These are phyloP conservation scores for Ptychadena robeensis DNA, from an alignment of 2,797 vertebrate genomes.

Conservation along the genomic window DNA sequence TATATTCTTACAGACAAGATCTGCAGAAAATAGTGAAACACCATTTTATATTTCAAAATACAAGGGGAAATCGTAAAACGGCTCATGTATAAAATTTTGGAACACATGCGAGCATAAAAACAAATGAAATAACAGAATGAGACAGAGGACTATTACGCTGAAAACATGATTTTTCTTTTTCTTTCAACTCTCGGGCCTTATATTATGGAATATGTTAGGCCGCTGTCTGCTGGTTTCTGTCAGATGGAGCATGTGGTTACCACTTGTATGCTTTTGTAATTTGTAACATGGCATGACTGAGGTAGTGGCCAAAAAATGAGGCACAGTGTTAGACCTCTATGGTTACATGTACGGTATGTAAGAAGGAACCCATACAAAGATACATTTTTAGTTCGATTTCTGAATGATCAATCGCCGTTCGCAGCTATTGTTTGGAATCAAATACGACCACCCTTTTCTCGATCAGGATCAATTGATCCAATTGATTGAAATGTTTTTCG, in stretches of 20 bases:
- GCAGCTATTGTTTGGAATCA: too few relatives aligned
- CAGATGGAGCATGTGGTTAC: conserved; percentile 45
- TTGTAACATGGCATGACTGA: neutral
- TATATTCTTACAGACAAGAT: neutral
- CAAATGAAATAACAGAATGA: conserved; percentile 44
- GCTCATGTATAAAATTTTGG: conserved; percentile 13
- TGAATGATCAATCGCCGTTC: too few relatives aligned
- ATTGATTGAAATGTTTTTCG: too few relatives aligned
- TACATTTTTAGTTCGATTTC: too few relatives aligned
- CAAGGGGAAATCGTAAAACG: conserved; percentile 12
- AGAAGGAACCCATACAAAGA: too few relatives aligned
- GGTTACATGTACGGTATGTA: neutral
- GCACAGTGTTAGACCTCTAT: neutral
- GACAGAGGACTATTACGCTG: conserved; percentile 13
- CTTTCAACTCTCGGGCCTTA: conserved; percentile 19
- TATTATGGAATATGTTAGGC: conserved; percentile 32
- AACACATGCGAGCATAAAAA: conserved; percentile 49
- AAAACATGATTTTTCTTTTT: conserved; percentile 29
- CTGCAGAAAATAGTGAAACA: conserved; percentile 35
- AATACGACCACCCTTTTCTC: too few relatives aligned
- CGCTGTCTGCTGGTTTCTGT: conserved; percentile 15
- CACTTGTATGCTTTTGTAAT: conserved; percentile 36
- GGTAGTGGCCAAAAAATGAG: conserved; percentile 25
- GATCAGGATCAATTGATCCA: too few relatives aligned
- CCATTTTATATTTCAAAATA: conserved; percentile 6